Conservation (phyloP, 2,888 invertebrate species). For the Cheilosia grossa region DNA sequence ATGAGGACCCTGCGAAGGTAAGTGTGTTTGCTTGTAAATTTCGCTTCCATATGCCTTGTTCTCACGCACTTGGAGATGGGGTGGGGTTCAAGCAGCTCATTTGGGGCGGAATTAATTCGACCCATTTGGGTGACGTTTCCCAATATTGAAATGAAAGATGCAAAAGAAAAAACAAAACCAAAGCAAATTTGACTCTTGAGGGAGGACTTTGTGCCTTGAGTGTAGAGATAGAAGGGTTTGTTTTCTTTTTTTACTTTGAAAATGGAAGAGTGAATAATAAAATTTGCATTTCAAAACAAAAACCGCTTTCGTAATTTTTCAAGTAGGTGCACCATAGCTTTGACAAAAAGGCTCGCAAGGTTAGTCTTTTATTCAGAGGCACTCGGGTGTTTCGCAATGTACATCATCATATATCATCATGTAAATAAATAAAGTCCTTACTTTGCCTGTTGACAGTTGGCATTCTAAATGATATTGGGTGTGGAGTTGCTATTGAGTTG, state of each 20-base stretch:
- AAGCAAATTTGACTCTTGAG: conserved; percentile 30
- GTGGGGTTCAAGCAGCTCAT: neutral
- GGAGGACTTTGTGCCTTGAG: conserved; percentile 11
- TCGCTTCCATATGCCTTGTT: conserved; percentile 38
- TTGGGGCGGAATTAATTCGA: conserved; percentile 52
- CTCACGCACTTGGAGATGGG: conserved; percentile 26
- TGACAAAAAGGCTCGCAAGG: conserved; percentile 13
- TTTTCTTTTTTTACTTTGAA: neutral
- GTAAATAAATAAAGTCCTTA: neutral
- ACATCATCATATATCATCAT: conserved; percentile 1
- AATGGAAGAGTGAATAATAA: conserved; percentile 2
- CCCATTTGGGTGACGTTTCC: conserved; percentile 31
- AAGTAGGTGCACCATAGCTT: neutral
- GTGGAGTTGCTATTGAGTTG: too few species aligned
- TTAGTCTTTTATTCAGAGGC: conserved; percentile 19
- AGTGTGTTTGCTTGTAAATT: conserved; percentile 2
- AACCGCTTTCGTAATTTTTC: conserved; percentile 25
- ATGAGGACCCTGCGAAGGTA: too few species aligned
- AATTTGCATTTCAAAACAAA: conserved; percentile 49
- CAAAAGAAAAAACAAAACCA: conserved; percentile 7
- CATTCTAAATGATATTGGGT: too few species aligned
- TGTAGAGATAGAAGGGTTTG: conserved; percentile 5
- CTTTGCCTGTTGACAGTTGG: neutral
- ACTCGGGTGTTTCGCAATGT: neutral
- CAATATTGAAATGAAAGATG: conserved; percentile 45